Base-by-base conservation (phyloP, 2,113 vertebrate species). In the Brachyhypopomus gauderio region DNA sequence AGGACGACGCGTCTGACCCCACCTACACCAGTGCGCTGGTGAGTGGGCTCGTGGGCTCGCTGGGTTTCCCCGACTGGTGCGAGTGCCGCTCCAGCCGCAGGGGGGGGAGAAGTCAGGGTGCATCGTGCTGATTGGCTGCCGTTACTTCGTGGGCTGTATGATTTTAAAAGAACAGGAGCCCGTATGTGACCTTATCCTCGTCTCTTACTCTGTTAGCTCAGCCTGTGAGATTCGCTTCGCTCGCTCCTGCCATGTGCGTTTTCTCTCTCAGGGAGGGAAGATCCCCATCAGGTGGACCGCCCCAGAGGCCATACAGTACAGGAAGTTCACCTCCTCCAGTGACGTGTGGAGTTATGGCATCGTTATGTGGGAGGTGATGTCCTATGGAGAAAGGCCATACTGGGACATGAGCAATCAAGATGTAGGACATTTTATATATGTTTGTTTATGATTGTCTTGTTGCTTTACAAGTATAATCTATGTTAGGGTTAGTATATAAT, bases 1-100 rank as follows among this genome's bases (percentile, higher is more conserved):
- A 99, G 87, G 97, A 98, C 0, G 97, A 99, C 69, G 96, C 97
- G 0, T 98, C 97, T 0, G 97, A 99, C 83, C 97, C 97, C 75
- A 98, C 97, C 11, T 98, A 99, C 90, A 99, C 97, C 81, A 98
- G 97, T 0, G 96, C 96, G 3, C 91, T 99, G 94, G 97, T 99
- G 92, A 95, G 87, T 25, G 45, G 45, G 14, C 48, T 52, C 19
- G 27, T 16, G 12, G 14, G 3, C 64, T 30, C 19, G 30, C 64
- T 20, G 14, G 62, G 62, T 16, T 1, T 36, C 23, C 6, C 25
- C 20, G 30, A 55, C 12, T n/a, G 45, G 45, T 14, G 45, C 12
- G 52, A 36, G 20, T 0, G 19, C 11, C 7, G 30, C 58, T 20
- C 20, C 34, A 55, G 59, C 62, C 14, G 16, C 19, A 25, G 71